phyloP scores from a whole-genome alignment of 37 sponge, comb jelly and placozoan genomes.

The Chondrosia reniformis region DNA sequence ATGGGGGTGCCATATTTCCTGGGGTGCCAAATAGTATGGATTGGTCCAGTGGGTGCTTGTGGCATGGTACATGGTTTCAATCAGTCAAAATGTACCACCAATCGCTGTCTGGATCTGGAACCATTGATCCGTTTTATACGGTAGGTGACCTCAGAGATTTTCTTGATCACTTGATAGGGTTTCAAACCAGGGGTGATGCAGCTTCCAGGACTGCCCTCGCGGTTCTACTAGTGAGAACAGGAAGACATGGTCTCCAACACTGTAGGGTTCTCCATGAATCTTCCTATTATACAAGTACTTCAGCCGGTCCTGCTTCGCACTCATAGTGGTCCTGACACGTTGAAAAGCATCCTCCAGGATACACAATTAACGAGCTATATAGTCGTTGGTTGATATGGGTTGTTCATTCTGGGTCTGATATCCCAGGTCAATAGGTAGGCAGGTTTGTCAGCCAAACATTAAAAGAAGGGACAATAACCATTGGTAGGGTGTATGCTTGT shows the following conservation, averaged over 20 bases:
- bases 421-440: conserved; percentile 24
- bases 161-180: conserved; percentile 29
- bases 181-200: conserved; percentile 48
- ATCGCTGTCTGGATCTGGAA: not conserved
- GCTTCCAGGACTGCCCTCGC: conserved; percentile 32
- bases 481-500: conserved; percentile 31
- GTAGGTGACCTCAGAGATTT: conserved; percentile 23
- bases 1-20: too few species aligned
- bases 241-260: conserved; percentile 51
- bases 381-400: not conserved
- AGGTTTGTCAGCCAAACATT: conserved; percentile 48
- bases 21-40: too few species aligned
- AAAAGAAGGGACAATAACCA: conserved; percentile 30
- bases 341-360: conserved; percentile 19
- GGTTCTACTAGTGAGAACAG: conserved; percentile 34
- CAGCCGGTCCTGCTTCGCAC: not conserved
- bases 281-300: conserved; percentile 28
- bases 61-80: conserved; percentile 18
- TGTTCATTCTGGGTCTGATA: not conserved
- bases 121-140: not conserved
- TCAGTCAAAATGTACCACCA: conserved; percentile 49
- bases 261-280: conserved; percentile 42
- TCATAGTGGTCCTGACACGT: not conserved
- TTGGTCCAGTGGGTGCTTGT: not conserved
- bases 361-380: not conserved